Evolutionary conservation across 2,113 vertebrate species (phyloP), one percentile per base, ranked within the genome.

Genomic region (Calidris pugnax): DNA sequence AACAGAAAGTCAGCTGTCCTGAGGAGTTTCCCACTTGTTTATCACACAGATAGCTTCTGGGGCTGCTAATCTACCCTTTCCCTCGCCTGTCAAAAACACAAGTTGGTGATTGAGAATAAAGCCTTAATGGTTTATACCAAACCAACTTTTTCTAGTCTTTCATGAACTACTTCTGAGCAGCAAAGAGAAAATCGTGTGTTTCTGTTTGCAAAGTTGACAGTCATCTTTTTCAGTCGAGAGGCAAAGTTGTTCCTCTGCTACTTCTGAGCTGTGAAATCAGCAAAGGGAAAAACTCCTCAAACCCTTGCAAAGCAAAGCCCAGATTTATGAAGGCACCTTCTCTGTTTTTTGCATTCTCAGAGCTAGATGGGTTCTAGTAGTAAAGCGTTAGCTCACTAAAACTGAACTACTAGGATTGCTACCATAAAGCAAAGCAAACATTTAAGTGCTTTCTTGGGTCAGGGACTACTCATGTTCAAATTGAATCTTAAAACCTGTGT

Each of bases 1-100:
- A 91, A 74, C 64, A 81, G 22, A 87, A 71, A 78, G 33, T 78
- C 66, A 86, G 60, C 79, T 90, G 56, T 93, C 76, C 86, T 35
- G 43, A 81, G 80, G 66, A 92, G 83, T 93, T 92, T 72, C 73
- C 90, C 67, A 67, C 59, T 94, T 95, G 59, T 84, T 97, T 95
- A 79, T 92, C 84, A 56, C 30, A 23, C 15, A 50, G 83, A 87
- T 60, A 68, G 84, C 43, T 84, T 82, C 27, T 21, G 72, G 56
- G 81, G 47, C 64, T 92, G 60, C 43, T 67, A 20, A 64, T 57
- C 63, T 85, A 35, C 47, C 72, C 33, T 93, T 53, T 78, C 24
- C 21, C 21, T 76, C 47, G 63, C 50, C 73, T 90, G 76, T 95
- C 85, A 94, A 86, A 90, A 81, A 14, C 55, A 77, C 45, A 24